Conservation (phyloP, 2,113 vertebrate genomes). For the Marmota flaviventris region DNA sequence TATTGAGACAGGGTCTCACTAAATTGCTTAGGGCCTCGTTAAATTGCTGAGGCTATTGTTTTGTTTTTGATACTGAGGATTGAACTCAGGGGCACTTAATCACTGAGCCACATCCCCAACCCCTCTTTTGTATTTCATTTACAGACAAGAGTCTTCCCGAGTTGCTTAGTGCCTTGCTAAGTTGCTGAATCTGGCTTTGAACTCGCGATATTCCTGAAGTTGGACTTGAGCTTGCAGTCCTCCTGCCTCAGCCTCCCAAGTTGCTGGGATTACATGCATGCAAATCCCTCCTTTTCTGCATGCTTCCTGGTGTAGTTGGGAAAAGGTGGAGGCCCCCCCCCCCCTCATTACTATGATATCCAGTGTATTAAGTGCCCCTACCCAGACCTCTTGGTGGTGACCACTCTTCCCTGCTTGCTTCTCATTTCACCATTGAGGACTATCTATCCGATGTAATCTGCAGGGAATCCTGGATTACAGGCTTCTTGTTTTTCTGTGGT, state of each 20-base stretch:
- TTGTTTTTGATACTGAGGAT: no score
- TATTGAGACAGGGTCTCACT: no score
- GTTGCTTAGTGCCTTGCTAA: no score
- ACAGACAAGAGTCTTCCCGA: no score
- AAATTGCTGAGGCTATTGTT: no score
- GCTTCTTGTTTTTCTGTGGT: background rate
- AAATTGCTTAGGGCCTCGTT: no score
- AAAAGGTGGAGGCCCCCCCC: background rate
- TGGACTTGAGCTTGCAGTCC: no score
- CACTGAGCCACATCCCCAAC: no score
- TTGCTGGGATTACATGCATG: background rate
- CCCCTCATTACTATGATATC: background rate
- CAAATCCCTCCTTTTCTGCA: background rate
- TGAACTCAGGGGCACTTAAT: no score
- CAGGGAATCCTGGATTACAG: background rate
- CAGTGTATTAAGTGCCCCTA: background rate
- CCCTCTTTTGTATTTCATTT: no score
- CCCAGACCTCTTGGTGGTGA: background rate
- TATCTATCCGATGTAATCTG: background rate
- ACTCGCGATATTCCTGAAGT: no score
- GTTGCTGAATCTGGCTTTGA: no score
- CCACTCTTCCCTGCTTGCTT: background rate
- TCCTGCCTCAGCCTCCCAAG: background rate
- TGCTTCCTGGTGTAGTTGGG: background rate
- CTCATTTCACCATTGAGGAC: background rate